Evolutionary conservation across 2,113 vertebrate species (phyloP), one percentile per base, ranked within the genome.

Genomic region (Gallinago paraguaiae): DNA sequence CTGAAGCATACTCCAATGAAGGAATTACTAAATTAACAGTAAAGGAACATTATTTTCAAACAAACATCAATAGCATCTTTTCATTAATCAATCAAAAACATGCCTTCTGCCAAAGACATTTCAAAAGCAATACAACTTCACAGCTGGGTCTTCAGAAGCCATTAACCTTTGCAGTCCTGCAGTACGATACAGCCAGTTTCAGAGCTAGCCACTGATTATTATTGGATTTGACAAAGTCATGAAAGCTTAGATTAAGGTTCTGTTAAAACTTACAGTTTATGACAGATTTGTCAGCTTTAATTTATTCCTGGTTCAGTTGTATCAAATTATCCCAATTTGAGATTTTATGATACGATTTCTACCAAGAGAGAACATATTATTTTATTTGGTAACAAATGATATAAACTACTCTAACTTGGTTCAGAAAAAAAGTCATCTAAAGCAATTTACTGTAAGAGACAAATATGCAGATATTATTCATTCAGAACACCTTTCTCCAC

Each of bases 251-350:
- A 97, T 97, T 97, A 98, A 88, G 86, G 69, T 94, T 97, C 94
- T 97, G 97, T 97, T 98, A 97, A 97, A 98, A 97, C 78, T 94
- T 96, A 98, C 45, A 97, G 77, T 95, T 97, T 97, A 95, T 96
- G 98, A 97, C 97, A 98, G 95, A 95, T 97, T 97, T 98, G 97
- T 98, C 98, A 97, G 94, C 53, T 97, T 97, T 97, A 97, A 98
- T 98, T 97, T 97, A 97, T 96, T 96, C 97, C 96, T 98, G 83
- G 84, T 91, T 97, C 96, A 93, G 74, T 84, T 96, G 70, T 82
- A 97, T 93, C 91, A 97, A 96, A 97, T 98, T 97, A 98, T 95
- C 90, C 93, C 64, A 92, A 95, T 96, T 78, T 97, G 70, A 96
- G 96, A 97, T 71, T 92, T 96, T 80, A 96, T 91, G 25, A 92